Base-by-base conservation (phyloP, 2,797 vertebrate genomes). In the Anas flavirostris region DNA sequence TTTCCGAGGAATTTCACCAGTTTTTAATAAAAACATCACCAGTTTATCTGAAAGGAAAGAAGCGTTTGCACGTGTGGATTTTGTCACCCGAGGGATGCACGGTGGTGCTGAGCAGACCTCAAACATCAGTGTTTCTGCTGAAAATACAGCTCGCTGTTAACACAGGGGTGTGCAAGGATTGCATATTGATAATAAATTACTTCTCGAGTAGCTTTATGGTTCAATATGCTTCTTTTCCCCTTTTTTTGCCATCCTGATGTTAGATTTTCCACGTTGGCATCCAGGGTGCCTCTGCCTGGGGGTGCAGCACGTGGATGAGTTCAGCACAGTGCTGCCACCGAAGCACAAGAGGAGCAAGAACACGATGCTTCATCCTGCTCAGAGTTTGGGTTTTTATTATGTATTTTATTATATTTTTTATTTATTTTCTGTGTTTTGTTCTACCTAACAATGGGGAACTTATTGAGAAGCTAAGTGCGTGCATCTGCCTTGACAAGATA, bases 321-420 rank as follows among this genome's bases (percentile, higher is more conserved):
- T 6, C 68, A 15, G 58, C 25, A 12, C 6, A 4, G 26, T 39
- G 15, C 53, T 55, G 70, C 8, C 29, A 25, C 31, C 43, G 28
- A 18, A 67, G 59, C 14, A 3, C 11, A 8, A 33, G 59, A 44
- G 46, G 74, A 35, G 16, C 43, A 48, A 60, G 74, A 64, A 28
- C 28, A 3, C 0, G 0, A 8, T 33, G 35, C 67, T 44, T n/a
- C 8, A 53, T 0, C 0, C 28, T 2, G 7, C 28, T 58, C 3
- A 1, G 9, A n/a, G 5, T 58, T 64, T 55, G 52, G 12, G 1
- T 26, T 69, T 85, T 66, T 41, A 2, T 1, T 8, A 5, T 31
- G 10, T 46, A 2, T 48, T 13, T 48, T 48, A 26, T 84, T 72
- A 22, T 43, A 26, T 86, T 72, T 19, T 44, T 74, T 33, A 72